Evolutionary conservation across 2,888 invertebrate genomes (phyloP).

Genomic region (Sphinx pinastri): DNA sequence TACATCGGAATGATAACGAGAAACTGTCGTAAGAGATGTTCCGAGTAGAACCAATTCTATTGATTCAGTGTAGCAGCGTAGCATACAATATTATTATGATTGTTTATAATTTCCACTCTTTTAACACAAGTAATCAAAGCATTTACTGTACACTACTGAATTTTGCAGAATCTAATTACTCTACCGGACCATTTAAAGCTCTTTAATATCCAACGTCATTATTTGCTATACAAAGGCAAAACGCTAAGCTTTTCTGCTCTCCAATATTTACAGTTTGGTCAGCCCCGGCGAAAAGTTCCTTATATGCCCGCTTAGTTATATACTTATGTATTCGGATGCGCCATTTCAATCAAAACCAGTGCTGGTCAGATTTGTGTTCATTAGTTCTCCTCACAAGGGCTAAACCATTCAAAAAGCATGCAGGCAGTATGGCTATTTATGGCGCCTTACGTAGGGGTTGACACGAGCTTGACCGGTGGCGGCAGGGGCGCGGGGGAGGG

Average conservation of each 20-base stretch:
- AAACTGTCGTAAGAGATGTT: slow-evolving; percentile 78
- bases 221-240: slow-evolving; percentile 58
- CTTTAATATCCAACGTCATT: slow-evolving; percentile 47
- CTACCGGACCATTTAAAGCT: slow-evolving; percentile 39
- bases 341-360: slow-evolving; percentile 38
- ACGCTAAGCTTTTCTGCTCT: slow-evolving; percentile 55
- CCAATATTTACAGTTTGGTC: slow-evolving; percentile 65
- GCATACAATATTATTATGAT: neutral
- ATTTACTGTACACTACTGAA: slow-evolving; percentile 33
- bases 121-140: slow-evolving; percentile 15
- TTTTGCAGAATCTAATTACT: slow-evolving; percentile 34
- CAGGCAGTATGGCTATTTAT: slow-evolving; percentile 64
- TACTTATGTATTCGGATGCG: neutral
- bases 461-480: slow-evolving; percentile 90
- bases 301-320: neutral
- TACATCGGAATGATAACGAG: slow-evolving; percentile 1
- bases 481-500: slow-evolving; percentile 91
- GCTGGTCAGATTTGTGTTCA: slow-evolving; percentile 15
- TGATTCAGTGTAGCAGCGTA: slow-evolving; percentile 19
- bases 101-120: slow-evolving; percentile 4
- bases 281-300: slow-evolving; percentile 59
- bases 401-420: slow-evolving; percentile 74
- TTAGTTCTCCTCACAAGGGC: slow-evolving; percentile 53
- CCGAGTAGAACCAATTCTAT: slow-evolving; percentile 41
- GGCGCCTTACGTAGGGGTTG: slow-evolving; percentile 87